These are phyloP conservation scores for Phainopepla nitens DNA, from an alignment of 2,113 vertebrate species.

Conservation along the genomic window DNA sequence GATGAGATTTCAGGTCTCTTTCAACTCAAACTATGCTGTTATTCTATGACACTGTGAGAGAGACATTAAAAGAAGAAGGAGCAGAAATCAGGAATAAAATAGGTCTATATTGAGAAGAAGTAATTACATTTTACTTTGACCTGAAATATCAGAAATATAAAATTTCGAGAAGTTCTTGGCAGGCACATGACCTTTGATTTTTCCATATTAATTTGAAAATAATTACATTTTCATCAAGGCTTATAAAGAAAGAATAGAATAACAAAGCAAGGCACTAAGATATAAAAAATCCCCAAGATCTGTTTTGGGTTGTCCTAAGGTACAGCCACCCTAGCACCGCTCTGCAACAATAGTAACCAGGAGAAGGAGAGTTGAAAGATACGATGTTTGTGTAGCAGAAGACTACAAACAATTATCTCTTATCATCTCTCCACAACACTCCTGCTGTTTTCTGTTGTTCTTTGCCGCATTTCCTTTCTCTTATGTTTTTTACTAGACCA, in stretches of 20 bases:
- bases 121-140: background rate
- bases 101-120: background rate
- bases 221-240: background rate
- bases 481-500: background rate
- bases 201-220: background rate
- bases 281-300: rapidly evolving
- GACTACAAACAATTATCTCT: background rate
- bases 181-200: background rate
- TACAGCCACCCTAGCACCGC: rapidly evolving
- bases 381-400: background rate
- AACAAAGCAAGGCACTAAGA: background rate
- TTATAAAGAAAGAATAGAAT: background rate
- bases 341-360: background rate
- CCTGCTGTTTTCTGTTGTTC: background rate
- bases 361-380: background rate
- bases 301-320: background rate
- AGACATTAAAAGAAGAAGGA: background rate
- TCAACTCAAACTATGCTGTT: background rate
- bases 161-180: background rate
- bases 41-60: background rate
- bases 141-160: background rate
- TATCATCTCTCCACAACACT: background rate
- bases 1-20: background rate
- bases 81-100: background rate
- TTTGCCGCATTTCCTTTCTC: background rate